Base-by-base conservation (phyloP, 2,888 invertebrate genomes). In the Polyploca ridens region DNA sequence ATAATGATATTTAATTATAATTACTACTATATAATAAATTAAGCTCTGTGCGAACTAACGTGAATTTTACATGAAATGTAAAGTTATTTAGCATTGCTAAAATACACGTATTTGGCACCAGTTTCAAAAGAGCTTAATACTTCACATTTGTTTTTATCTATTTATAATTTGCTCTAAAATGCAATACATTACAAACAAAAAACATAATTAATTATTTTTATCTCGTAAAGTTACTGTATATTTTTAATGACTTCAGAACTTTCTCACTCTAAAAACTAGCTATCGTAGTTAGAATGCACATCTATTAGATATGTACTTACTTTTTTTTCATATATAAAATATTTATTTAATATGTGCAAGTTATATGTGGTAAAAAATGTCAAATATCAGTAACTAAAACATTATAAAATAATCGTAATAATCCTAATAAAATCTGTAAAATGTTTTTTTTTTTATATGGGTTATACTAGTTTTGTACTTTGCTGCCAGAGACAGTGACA, bases 271-370 rank as follows among this genome's bases (percentile, higher is more conserved):
- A 54, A 77, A 77, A 74, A 76, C 78, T 85, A 85, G 84, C 74
- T 79, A 81, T 78, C 65, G 78, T 86, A 85, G 84, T 74, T 78
- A 83, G 79, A 81, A 77, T 85, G 85, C 85, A 85, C 85, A 78
- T 77, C 78, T 79, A 82, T 71, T 82, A 67, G 62, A 73, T 66
- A 67, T 64, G 76, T 74, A 73, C 74, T 74, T 75, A 74, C 72
- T 66, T 73, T 64, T 74, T 72, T 73, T 74, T 72, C 27, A 27
- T 27, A 27, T 27, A 27, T 27, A 27, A 27, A 73, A 72, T 72
- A 74, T 70, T 71, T 73, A 69, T 60, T 74, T 69, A n/a, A n/a
- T n/a, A n/a, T n/a, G n/a, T n/a, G n/a, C n/a, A n/a, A n/a, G n/a
- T n/a, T n/a, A n/a, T 54, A 41, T 54, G 5, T 49, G 49, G 16